Percentiles rank a stretch among this genome's conserved stretches.
Conservation (phyloP, 2,888 invertebrate genomes). For the Steinernema carpocapsae region DNA sequence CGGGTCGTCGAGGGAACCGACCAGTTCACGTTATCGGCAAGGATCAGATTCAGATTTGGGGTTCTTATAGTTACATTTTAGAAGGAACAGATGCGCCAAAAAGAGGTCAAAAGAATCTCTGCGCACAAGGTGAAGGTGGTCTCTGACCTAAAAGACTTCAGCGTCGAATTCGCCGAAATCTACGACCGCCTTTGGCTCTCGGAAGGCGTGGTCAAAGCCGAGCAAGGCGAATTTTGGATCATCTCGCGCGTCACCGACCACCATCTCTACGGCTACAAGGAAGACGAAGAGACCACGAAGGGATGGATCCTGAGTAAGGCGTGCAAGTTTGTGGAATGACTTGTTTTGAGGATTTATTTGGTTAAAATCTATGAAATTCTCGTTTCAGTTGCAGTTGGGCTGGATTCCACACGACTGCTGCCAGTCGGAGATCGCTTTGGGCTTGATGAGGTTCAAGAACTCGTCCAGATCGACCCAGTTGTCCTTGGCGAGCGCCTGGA, state of each 20-base stretch:
- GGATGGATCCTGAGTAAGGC: background rate
- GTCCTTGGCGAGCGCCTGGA: too few species aligned
- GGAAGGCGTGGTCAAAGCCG: background rate
- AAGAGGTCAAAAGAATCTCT: background rate
- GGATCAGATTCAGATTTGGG: too few species aligned
- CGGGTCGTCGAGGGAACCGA: slow-evolving; percentile 5
- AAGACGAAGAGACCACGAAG: background rate
- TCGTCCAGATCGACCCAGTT: slow-evolving; percentile 23
- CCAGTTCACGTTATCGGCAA: background rate
- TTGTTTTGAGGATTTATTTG: background rate
- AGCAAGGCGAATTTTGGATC: background rate
- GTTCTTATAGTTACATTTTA: background rate
- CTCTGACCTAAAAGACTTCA: background rate
- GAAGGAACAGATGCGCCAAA: background rate
- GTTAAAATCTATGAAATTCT: too few species aligned
- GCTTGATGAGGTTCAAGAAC: slow-evolving; percentile 13
- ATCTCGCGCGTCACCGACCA: background rate
- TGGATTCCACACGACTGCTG: background rate
- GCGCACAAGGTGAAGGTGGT: too few species aligned
- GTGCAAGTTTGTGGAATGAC: background rate
- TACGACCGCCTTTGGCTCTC: slow-evolving; percentile 9
- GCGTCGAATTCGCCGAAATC: background rate
- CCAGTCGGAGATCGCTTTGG: slow-evolving; percentile 16
- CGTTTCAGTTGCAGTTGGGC: background rate
- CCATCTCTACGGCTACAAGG: background rate